Evolutionary conservation across 2,113 vertebrate genomes (phyloP).

Genomic region (Drymodes brunneopygia): DNA sequence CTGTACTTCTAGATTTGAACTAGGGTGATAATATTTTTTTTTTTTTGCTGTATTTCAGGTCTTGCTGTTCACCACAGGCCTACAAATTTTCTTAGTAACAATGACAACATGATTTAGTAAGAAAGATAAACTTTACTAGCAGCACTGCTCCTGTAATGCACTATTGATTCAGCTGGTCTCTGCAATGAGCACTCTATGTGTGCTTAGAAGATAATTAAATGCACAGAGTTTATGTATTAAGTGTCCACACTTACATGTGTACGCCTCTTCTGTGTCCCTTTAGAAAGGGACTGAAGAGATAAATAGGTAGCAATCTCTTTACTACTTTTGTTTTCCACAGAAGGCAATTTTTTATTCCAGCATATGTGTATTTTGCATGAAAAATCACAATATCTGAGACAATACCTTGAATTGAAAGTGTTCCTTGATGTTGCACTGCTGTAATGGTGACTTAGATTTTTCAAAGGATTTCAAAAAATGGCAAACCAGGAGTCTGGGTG

Average conservation of each 20-base stretch:
- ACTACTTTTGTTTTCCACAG: not conserved
- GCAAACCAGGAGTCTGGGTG: not conserved
- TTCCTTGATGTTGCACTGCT: not conserved
- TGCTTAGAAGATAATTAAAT: not conserved
- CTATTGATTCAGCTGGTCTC: not conserved
- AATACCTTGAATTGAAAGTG: not conserved
- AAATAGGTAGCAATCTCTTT: not conserved
- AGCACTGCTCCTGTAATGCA: not conserved
- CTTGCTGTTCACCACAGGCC: not conserved
- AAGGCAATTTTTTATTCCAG: not conserved
- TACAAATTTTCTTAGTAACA: not conserved
- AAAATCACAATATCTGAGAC: not conserved
- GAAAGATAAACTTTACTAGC: not conserved
- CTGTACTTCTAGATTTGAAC: not conserved
- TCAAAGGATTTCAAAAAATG: not conserved
- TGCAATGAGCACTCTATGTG: fast-evolving
- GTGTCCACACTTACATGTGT: fast-evolving
- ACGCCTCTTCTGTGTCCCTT: not conserved
- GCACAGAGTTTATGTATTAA: not conserved
- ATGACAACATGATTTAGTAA: not conserved
- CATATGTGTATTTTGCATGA: not conserved
- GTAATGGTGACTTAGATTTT: not conserved
- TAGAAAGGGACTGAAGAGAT: not conserved
- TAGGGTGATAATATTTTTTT: not conserved
- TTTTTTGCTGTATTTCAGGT: not conserved